Evolutionary conservation across 2,797 vertebrate genomes (phyloP), one percentile per base, ranked within the genome.

Genomic region (Lepilemur ruficaudatus): DNA sequence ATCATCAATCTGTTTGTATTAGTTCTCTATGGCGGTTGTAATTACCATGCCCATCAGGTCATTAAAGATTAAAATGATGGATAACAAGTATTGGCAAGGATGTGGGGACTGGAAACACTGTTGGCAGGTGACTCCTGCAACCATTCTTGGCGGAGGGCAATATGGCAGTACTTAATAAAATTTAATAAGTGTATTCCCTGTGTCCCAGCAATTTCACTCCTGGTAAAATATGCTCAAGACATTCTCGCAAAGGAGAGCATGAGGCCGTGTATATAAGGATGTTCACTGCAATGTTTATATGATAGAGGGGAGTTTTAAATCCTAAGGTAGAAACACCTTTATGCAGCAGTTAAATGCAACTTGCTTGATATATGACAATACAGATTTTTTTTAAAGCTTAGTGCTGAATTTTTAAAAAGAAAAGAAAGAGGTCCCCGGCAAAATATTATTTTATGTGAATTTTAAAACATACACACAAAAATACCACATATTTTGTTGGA

Each of bases 361-460:
- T 63, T 76, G 18, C 35, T 38, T 70, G 52, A 89, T 38, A 88
- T 9, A 92, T 4, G n/a, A 41, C 10, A 65, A 41, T 23, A 48
- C 1, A 57, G 38, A 43, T 85, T 63, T 83, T 57, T 57, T 93
- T 76, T 1, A 25, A 85, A 84, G 28, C 17, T 23, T 38, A 70
- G 14, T 30, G 46, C 43, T 78, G 41, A 92, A 13, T 55, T 70
- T 88, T 76, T 55, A 25, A n/a, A n/a, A 61, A 61, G 17, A 59
- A 55, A 70, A 78, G 32, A 70, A 52, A 32, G 48, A 69, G 1
- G 0, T 84, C 23, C n/a, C 50, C 55, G n/a, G 46, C 11, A 57
- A 93, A 80, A 95, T 57, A 90, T 1, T 20, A 70, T 43, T 96
- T 96, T 65, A 41, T 41, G 55, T 55, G 61, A 94, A 50, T n/a